These are phyloP conservation scores for Decapterus maruadsi DNA, from an alignment of 2,797 vertebrate genomes.

Conservation along the genomic window DNA sequence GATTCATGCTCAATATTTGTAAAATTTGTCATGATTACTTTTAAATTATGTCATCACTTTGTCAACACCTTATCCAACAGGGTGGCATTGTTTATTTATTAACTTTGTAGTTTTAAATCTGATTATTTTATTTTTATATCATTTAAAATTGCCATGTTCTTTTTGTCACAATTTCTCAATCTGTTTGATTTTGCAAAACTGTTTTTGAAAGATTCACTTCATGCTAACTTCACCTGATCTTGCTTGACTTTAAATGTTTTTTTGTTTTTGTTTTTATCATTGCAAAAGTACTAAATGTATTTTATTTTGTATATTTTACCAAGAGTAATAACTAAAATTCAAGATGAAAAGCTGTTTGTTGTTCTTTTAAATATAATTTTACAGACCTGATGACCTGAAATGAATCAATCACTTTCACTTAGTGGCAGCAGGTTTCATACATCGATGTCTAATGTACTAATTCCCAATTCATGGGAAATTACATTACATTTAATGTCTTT, in stretches of 20 bases:
- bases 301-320: too few species aligned
- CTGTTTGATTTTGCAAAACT: background rate
- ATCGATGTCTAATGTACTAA: background rate
- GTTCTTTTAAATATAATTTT: background rate
- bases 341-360: background rate
- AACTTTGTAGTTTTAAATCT: background rate
- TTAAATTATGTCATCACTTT: background rate
- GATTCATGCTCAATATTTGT: background rate
- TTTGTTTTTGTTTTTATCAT: background rate
- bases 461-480: too few species aligned
- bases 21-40: background rate
- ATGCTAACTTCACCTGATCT: background rate
- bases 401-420: too few species aligned
- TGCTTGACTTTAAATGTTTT: background rate
- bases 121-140: background rate
- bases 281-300: too few species aligned
- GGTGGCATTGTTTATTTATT: conserved; percentile 19
- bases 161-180: background rate
- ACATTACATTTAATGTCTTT: too few species aligned
- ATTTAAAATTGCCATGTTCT: background rate
- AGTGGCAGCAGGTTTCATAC: background rate
- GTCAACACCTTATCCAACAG: background rate
- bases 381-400: too few species aligned
- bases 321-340: background rate
- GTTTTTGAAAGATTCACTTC: background rate